phyloP scores from a whole-genome alignment of 2,113 vertebrate species.

The Pseudopipra pipra region DNA sequence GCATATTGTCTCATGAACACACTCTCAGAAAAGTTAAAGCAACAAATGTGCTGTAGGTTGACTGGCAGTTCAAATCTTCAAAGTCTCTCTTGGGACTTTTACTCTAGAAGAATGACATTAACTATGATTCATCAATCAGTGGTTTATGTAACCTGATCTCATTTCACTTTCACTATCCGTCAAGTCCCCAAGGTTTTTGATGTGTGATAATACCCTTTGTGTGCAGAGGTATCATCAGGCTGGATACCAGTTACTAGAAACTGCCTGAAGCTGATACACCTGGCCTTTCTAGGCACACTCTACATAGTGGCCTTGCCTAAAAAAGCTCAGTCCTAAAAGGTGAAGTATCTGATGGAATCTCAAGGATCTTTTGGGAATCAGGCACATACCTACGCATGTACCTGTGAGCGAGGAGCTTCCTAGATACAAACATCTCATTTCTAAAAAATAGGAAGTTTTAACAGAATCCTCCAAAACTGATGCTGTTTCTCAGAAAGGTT shows the following conservation, averaged over 20 bases:
- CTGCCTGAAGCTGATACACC: neutral
- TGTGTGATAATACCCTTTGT: neutral
- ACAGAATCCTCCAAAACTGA: neutral
- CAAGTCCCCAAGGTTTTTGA: neutral
- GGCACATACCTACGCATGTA: neutral
- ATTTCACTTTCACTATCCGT: conserved; percentile 22
- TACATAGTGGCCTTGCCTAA: neutral
- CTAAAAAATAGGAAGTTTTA: neutral
- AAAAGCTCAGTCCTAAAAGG: neutral
- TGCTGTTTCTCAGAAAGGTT: neutral
- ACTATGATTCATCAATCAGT: conserved; percentile 61
- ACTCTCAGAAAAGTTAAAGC: neutral
- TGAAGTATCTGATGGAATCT: neutral
- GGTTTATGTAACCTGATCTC: conserved; percentile 53
- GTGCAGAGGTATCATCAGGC: neutral
- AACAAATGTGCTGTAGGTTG: conserved; percentile 14
- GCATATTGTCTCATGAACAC: neutral
- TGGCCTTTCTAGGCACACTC: neutral
- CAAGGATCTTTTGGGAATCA: neutral
- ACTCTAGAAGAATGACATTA: conserved; percentile 26
- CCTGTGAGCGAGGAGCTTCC: neutral
- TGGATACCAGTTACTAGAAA: neutral
- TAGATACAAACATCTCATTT: neutral
- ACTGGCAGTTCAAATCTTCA: conserved; percentile 53
- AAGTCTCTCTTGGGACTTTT: conserved; percentile 30